Percentiles rank a stretch among this genome's conserved stretches.
Evolutionary conservation across 1,140 invertebrate genomes (phyloP).

Genomic region (Drosophila suzukii): DNA sequence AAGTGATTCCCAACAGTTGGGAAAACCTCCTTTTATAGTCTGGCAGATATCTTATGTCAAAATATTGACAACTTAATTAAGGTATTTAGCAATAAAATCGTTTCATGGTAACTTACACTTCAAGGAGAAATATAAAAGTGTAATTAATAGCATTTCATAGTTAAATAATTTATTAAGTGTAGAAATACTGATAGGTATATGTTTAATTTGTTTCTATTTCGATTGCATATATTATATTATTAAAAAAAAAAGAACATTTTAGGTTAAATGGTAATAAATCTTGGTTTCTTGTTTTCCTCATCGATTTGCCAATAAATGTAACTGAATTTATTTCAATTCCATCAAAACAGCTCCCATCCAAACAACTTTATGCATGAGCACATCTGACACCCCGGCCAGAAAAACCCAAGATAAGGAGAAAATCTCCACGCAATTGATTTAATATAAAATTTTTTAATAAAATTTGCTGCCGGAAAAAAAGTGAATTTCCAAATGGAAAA

Average conservation of each 20-base stretch:
- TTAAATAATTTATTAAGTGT: too few species aligned
- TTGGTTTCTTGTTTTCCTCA: not conserved
- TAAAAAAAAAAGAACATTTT: too few species aligned
- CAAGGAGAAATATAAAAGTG: not conserved
- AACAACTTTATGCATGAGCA: constrained; percentile 68
- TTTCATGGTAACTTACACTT: not conserved
- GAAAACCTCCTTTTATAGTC: constrained; percentile 34
- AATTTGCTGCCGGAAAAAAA: constrained; percentile 64
- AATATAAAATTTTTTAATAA: constrained; percentile 83
- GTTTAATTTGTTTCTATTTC: not conserved
- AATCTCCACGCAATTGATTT: constrained; percentile 81
- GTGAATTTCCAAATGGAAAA: constrained; percentile 26
- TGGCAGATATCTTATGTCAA: constrained; percentile 25
- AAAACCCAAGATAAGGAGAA: constrained; percentile 33
- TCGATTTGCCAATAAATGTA: not conserved
- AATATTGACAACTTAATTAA: constrained; percentile 63
- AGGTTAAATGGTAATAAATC: too few species aligned
- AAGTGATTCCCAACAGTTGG: not conserved
- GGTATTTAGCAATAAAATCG: constrained; percentile 3
- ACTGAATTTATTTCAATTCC: not conserved
- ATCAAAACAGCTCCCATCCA: not conserved
- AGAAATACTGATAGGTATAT: not conserved
- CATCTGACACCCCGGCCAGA: constrained; percentile 62
- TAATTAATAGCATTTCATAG: not conserved
- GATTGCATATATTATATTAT: too few species aligned